Conservation (phyloP, 2,888 invertebrate genomes). For the Troides oblongomaculatus region DNA sequence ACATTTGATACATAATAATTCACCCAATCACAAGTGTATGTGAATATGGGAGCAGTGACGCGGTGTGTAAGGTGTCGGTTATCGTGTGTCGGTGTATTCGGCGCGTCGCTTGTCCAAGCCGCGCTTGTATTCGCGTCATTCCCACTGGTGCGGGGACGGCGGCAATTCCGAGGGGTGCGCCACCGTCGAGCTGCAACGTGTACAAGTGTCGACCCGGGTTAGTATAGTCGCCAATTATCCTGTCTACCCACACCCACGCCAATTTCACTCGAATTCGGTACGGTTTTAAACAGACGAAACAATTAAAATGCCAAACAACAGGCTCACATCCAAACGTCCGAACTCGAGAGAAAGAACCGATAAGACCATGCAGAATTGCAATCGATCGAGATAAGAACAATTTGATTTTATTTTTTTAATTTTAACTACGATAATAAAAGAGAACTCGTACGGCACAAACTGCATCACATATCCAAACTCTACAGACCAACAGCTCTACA, state of each 20-base stretch:
- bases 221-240: constrained; percentile 30
- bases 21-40: constrained; percentile 20
- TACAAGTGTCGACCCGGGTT: constrained; percentile 39
- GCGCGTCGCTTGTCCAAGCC: constrained; percentile 57
- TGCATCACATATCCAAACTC: constrained; percentile 70
- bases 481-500: constrained; percentile 50
- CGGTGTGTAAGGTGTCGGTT: constrained; percentile 32
- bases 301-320: background rate
- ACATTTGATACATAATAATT: background rate
- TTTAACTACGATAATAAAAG: constrained; percentile 65
- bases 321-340: constrained; percentile 27
- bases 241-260: constrained; percentile 47
- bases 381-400: constrained; percentile 38
- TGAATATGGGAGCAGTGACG: constrained; percentile 19
- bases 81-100: constrained; percentile 54
- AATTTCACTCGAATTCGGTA: constrained; percentile 38
- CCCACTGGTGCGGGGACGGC: constrained; percentile 99
- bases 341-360: constrained; percentile 55
- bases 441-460: constrained; percentile 67
- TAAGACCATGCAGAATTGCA: constrained; percentile 55
- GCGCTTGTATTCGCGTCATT: constrained; percentile 84
- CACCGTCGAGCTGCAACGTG: constrained; percentile 92
- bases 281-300: background rate
- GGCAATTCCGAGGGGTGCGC: constrained; percentile 99
- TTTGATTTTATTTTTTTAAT: constrained; percentile 30